Evolutionary conservation across 2,888 invertebrate genomes (phyloP), one percentile per base, ranked within the genome.

Genomic region (Meloe dianella): DNA sequence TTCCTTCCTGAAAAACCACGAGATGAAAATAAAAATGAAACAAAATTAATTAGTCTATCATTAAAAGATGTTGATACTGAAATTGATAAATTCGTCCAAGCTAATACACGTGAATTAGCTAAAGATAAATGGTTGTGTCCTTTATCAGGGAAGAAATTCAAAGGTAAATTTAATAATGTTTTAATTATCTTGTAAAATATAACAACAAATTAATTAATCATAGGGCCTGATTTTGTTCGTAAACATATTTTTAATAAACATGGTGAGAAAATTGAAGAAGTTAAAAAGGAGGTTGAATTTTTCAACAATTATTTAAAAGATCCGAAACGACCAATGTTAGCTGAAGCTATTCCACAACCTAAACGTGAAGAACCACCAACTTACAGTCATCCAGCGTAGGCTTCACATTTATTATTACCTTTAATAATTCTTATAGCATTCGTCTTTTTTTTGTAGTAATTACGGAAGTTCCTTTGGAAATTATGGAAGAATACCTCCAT

Each of bases 101-200:
- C 96, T 0, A 99, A 99, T 82, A 97, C 97, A 0, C 95, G 98
- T 79, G 98, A 99, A 84, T 81, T 99, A 72, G 94, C 95, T 0
- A 97, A 97, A 81, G 99, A 98, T 82, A 99, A 99, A 79, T 99
- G 98, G 98, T 84, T 99, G 73, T 99, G 99, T 84, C 99, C 99
- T 0, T 85, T 99, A 9, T 98, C 97, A 64, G 98, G 98, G 0
- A 99, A 99, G 84, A 99, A 99, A 83, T 99, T 99, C 85, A 99
- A 98, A 83, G 93, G 77, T 74, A 24, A 57, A 27, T 35, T 35
- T 35, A 14, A 12, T 35, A 4, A 35, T 30, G 1, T 30, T 6
- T 14, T 32, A 12, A 12, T 14, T 35, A 41, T 41, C 17, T 41
- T n/a, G 7, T 27, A 27, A 27, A 27, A n/a, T 41, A n/a, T 0